Percentiles rank a stretch among this genome's conserved stretches.
Evolutionary conservation across 2,113 vertebrate genomes (phyloP).

Genomic region (Puma concolor): DNA sequence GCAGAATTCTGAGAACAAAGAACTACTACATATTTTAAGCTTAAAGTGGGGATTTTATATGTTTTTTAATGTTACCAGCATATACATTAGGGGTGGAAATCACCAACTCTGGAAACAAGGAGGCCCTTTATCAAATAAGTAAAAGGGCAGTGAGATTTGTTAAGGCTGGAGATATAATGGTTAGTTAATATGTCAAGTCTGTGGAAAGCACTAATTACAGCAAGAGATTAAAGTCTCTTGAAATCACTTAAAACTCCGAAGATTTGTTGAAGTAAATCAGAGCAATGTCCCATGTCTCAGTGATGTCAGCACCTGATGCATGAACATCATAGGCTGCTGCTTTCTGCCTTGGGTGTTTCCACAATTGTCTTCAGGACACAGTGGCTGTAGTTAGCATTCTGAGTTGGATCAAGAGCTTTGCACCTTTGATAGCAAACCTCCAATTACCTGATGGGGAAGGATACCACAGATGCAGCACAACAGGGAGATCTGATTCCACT

Average conservation of each 20-base stretch:
- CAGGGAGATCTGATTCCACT: slow-evolving; percentile 75
- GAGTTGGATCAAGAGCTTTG: slow-evolving; percentile 43
- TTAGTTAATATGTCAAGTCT: slow-evolving; percentile 74
- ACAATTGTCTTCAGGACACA: neutral
- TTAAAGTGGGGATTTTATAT: slow-evolving; percentile 12
- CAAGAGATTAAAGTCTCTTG: slow-evolving; percentile 81
- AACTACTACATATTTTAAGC: neutral
- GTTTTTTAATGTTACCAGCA: neutral
- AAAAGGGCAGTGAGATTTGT: slow-evolving; percentile 73
- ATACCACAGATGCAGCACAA: slow-evolving; percentile 63
- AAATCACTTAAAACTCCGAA: slow-evolving; percentile 76
- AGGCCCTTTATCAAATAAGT: slow-evolving; percentile 69
- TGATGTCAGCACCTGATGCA: slow-evolving; percentile 74
- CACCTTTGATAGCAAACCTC: slow-evolving; percentile 78
- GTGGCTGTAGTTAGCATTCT: neutral
- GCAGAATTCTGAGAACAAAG: slow-evolving; percentile 58
- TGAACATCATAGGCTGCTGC: slow-evolving; percentile 62
- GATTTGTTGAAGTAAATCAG: slow-evolving; percentile 81
- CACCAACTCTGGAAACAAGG: slow-evolving; percentile 8
- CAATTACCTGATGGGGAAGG: slow-evolving; percentile 76
- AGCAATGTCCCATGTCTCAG: slow-evolving; percentile 30
- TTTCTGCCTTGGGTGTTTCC: slow-evolving; percentile 75
- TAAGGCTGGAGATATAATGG: slow-evolving; percentile 74
- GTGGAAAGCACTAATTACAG: slow-evolving; percentile 78
- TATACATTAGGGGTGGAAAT: slow-evolving; percentile 42